Evolutionary conservation across 2,113 vertebrate species (phyloP).

Genomic region (Notechis scutatus): DNA sequence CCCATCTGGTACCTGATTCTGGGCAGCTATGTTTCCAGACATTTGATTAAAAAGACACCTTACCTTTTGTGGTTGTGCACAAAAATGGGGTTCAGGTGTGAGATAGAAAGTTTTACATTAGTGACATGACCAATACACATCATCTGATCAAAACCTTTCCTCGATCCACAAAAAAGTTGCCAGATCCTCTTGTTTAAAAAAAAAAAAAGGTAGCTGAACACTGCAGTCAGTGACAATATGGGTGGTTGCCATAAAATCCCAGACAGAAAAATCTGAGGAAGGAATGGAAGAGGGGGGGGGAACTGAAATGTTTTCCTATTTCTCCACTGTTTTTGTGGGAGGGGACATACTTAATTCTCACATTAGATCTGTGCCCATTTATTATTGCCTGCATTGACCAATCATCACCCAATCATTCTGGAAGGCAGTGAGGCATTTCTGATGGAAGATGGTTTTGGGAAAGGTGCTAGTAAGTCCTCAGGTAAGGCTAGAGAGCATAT

Average conservation of each 20-base stretch:
- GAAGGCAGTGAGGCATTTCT: background rate
- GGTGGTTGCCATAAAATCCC: background rate
- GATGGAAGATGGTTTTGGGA: background rate
- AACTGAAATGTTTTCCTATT: too few species aligned
- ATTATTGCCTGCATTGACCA: background rate
- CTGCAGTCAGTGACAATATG: background rate
- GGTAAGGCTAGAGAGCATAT: too few species aligned
- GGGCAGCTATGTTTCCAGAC: background rate
- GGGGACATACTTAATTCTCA: background rate
- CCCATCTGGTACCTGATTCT: background rate
- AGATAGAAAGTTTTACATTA: background rate
- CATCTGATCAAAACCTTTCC: background rate
- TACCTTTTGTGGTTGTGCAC: background rate
- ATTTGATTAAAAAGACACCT: background rate
- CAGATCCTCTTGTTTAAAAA: background rate
- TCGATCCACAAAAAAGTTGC: background rate
- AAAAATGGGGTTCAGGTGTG: background rate
- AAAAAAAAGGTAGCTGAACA: background rate
- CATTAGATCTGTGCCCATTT: background rate
- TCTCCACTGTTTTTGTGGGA: background rate
- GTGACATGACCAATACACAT: background rate
- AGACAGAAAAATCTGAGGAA: background rate
- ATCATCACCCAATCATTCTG: background rate
- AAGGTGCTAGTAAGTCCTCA: background rate
- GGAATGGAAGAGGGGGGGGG: accelerated